Evolutionary conservation across 2,888 invertebrate genomes (phyloP).

Genomic region (Petrophora chlorosata): DNA sequence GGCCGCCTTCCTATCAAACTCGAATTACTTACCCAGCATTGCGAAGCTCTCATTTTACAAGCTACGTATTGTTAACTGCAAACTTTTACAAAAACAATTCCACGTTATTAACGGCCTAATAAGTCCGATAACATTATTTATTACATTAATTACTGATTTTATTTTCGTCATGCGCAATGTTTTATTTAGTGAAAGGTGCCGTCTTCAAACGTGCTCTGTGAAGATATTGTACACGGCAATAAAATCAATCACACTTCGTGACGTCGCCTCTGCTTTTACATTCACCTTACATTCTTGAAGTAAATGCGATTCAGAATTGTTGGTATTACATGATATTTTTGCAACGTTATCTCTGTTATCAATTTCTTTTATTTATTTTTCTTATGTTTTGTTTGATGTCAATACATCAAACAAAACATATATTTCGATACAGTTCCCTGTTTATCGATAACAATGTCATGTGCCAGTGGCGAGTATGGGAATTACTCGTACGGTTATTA

Average conservation of each 20-base stretch:
- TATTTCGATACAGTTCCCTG: slow-evolving; percentile 8
- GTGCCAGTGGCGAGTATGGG: slow-evolving; percentile 33
- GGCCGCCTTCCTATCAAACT: slow-evolving; percentile 49
- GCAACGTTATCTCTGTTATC: background rate
- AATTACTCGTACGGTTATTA: slow-evolving; percentile 51
- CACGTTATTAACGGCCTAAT: background rate
- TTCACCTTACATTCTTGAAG: slow-evolving; percentile 24
- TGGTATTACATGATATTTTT: background rate
- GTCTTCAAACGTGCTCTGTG: slow-evolving; percentile 16
- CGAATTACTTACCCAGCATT: slow-evolving; percentile 20
- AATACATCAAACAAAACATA: too few species aligned
- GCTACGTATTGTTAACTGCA: slow-evolving; percentile 50
- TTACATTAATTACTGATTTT: background rate
- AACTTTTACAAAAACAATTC: slow-evolving; percentile 41
- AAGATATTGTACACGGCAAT: slow-evolving; percentile 14
- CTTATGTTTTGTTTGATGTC: background rate
- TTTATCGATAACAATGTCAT: slow-evolving; percentile 31
- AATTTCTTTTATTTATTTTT: background rate
- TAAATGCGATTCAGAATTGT: slow-evolving; percentile 1
- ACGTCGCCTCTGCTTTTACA: slow-evolving; percentile 20
- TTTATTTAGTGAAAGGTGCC: slow-evolving; percentile 23
- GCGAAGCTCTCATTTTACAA: slow-evolving; percentile 40
- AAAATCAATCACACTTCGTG: slow-evolving; percentile 25
- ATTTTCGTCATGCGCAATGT: background rate
- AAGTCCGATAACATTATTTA: background rate